A percentile compares a stretch with the other conserved stretches of the same genome.
Evolutionary conservation across 2,888 invertebrate genomes (phyloP).

Genomic region (Anodontia alba): DNA sequence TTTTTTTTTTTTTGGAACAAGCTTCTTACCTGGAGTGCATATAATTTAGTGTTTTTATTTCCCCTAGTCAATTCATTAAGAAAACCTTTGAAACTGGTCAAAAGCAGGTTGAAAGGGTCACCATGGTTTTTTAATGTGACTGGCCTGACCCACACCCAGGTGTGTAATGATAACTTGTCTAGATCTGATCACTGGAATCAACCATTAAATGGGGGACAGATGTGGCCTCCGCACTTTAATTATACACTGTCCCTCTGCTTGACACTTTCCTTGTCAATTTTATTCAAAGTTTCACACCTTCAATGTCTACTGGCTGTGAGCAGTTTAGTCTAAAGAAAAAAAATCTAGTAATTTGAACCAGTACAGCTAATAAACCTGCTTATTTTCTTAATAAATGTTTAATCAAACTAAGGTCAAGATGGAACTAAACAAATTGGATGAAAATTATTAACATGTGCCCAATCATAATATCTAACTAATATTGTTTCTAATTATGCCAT

Average conservation of each 20-base stretch:
- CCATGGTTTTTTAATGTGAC: not conserved
- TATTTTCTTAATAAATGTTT: not conserved
- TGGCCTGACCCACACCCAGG: not conserved
- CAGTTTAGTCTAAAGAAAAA: not conserved
- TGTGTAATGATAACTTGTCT: conserved; percentile 8
- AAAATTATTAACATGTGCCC: no score
- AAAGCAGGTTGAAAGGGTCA: no score
- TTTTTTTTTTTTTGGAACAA: no score
- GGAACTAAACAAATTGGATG: no score
- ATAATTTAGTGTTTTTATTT: no score
- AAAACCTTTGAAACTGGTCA: no score
- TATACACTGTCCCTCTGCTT: not conserved
- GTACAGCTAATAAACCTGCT: not conserved
- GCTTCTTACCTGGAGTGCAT: no score
- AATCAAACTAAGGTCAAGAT: not conserved
- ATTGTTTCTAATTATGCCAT: no score
- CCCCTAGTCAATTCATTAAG: no score
- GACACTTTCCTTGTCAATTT: conserved; percentile 11
- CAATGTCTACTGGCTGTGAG: not conserved
- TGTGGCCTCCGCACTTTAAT: conserved; percentile 3
- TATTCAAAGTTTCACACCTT: conserved; percentile 11
- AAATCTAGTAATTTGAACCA: not conserved
- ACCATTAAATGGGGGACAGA: not conserved
- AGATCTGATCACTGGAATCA: not conserved
- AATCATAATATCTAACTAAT: no score